These are phyloP conservation scores for Oryzias melastigma DNA, from an alignment of 2,113 vertebrate species.

Conservation along the genomic window DNA sequence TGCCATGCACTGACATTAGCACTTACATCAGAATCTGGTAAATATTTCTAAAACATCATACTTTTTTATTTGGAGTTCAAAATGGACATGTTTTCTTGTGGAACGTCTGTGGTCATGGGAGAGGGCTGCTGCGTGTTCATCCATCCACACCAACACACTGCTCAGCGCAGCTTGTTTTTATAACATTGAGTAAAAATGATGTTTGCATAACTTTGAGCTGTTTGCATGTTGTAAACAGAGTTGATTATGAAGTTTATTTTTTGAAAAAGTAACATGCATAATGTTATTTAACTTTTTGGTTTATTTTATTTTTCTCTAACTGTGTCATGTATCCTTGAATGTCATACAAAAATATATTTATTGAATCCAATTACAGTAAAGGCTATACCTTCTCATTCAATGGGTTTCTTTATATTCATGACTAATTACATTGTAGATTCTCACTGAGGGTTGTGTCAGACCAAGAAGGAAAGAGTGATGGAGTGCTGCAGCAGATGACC, in stretches of 20 bases:
- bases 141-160: neutral
- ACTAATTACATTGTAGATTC: too few relatives aligned
- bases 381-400: too few relatives aligned
- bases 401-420: too few relatives aligned
- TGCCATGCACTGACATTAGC: neutral
- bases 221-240: conserved; percentile 1
- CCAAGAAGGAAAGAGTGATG: too few relatives aligned
- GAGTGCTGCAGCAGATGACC: too few relatives aligned
- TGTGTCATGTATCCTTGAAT: too few relatives aligned
- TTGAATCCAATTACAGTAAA: too few relatives aligned
- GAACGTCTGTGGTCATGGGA: neutral
- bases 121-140: neutral
- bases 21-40: conserved; percentile 11
- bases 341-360: too few relatives aligned
- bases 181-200: neutral
- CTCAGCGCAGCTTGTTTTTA: neutral
- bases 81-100: too few relatives aligned
- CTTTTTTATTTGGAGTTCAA: neutral
- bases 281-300: neutral
- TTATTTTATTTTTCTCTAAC: too few relatives aligned
- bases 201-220: conserved; percentile 1
- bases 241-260: neutral
- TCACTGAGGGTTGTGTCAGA: too few relatives aligned
- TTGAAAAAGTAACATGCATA: neutral
- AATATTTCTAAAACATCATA: neutral